phyloP scores from a whole-genome alignment of 2,113 vertebrate genomes.

The Stegostoma tigrinum region DNA sequence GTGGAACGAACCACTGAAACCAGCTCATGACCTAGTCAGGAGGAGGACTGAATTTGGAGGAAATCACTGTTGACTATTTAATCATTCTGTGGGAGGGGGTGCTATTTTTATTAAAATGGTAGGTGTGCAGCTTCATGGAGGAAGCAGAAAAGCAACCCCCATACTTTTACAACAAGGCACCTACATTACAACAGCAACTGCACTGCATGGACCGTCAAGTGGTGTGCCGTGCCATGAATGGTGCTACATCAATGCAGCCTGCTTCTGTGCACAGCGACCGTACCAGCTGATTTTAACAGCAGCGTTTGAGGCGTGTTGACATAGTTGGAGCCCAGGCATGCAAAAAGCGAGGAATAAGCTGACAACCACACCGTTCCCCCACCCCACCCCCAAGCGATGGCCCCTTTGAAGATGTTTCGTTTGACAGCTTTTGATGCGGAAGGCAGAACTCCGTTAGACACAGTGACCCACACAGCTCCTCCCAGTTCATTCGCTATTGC shows the following conservation, averaged over 20 bases:
- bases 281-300: not conserved
- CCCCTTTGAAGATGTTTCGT: too few relatives aligned
- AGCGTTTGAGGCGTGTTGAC: not conserved
- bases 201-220: not conserved
- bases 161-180: not conserved
- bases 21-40: not conserved
- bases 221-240: not conserved
- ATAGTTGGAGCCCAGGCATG: not conserved
- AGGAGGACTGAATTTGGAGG: too few relatives aligned
- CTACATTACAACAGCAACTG: not conserved
- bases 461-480: not conserved
- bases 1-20: not conserved
- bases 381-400: too few relatives aligned
- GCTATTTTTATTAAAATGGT: not conserved
- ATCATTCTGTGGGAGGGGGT: not conserved
- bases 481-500: too few relatives aligned
- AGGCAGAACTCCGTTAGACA: not conserved
- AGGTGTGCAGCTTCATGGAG: not conserved
- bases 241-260: not conserved
- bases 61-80: not conserved
- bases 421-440: too few relatives aligned
- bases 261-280: not conserved
- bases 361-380: too few relatives aligned
- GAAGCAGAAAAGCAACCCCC: not conserved
- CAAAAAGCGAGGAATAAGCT: too few relatives aligned